Evolutionary conservation across 2,888 invertebrate genomes (phyloP).

Genomic region (Hirtodrosophila duncani): DNA sequence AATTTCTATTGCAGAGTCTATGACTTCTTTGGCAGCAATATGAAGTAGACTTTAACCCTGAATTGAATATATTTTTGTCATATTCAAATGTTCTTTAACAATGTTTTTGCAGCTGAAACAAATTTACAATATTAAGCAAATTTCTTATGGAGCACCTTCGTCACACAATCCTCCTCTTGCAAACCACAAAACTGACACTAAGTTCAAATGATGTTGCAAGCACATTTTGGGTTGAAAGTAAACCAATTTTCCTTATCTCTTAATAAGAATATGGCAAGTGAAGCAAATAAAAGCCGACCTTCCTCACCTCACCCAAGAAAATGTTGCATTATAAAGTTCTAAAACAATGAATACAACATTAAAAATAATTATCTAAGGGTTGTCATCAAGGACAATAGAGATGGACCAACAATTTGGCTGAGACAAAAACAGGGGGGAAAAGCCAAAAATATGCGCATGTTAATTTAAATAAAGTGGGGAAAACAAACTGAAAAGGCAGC

Average conservation of each 20-base stretch:
- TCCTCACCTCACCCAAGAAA: constrained; percentile 4
- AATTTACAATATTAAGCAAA: too few relatives aligned
- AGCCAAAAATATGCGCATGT: constrained; percentile 64
- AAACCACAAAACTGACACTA: too few relatives aligned
- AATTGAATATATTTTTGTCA: too few relatives aligned
- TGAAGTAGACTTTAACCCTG: too few relatives aligned
- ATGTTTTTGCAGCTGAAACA: too few relatives aligned
- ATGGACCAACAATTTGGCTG: too few relatives aligned
- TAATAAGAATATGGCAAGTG: constrained; percentile 36
- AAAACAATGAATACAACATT: constrained; percentile 56
- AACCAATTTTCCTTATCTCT: constrained; percentile 29
- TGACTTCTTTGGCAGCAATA: too few relatives aligned
- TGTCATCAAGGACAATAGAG: constrained; percentile 5
- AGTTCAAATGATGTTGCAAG: constrained; percentile 1
- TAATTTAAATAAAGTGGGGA: constrained; percentile 63
- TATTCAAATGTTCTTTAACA: too few relatives aligned
- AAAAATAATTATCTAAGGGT: constrained; percentile 52
- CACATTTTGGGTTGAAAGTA: background rate
- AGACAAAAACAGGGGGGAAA: too few relatives aligned
- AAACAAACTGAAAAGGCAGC: constrained; percentile 49
- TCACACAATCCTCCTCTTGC: too few relatives aligned
- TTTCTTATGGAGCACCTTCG: too few relatives aligned
- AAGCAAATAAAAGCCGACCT: constrained; percentile 24
- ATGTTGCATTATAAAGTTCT: constrained; percentile 48
- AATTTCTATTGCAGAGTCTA: too few relatives aligned